A percentile compares a stretch with the other conserved stretches of the same genome.
Evolutionary conservation across 2,113 vertebrate genomes (phyloP).

Genomic region (Phrynosoma blainvillii): DNA sequence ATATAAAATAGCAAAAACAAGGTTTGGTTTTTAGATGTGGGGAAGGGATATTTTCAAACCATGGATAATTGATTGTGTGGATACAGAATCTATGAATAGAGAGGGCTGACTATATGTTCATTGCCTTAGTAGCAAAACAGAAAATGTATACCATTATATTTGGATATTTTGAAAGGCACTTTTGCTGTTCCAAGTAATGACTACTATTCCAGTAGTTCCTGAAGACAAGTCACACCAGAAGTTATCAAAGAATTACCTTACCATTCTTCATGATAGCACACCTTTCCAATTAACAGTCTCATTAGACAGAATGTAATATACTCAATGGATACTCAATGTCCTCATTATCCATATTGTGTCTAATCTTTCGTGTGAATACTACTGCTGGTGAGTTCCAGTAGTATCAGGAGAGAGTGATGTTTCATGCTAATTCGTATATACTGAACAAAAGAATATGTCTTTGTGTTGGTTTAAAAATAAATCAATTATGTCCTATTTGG

Average conservation of each 20-base stretch:
- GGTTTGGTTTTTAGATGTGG: no score
- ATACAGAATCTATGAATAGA: no score
- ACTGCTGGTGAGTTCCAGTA: not conserved
- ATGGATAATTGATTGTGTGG: no score
- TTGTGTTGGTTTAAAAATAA: conserved; percentile 15
- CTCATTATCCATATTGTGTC: conserved; percentile 14
- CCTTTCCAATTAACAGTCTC: conserved; percentile 1
- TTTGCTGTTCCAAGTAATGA: not conserved
- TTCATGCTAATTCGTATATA: not conserved
- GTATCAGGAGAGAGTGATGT: not conserved
- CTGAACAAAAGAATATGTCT: not conserved
- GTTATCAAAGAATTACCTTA: conserved; percentile 3
- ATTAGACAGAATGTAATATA: conserved; percentile 1
- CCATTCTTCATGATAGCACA: not conserved
- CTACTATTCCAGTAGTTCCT: not conserved
- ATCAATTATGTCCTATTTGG: not conserved
- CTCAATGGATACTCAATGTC: not conserved
- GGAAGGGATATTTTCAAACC: no score
- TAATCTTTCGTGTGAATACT: not conserved
- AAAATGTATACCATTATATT: not conserved
- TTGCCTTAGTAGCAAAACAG: not conserved
- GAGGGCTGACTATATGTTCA: not conserved
- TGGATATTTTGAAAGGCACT: not conserved
- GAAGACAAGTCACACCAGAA: not conserved
- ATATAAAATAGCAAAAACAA: no score